phyloP scores from a whole-genome alignment of 2,888 invertebrate genomes.

The Eristalis intricaria region DNA sequence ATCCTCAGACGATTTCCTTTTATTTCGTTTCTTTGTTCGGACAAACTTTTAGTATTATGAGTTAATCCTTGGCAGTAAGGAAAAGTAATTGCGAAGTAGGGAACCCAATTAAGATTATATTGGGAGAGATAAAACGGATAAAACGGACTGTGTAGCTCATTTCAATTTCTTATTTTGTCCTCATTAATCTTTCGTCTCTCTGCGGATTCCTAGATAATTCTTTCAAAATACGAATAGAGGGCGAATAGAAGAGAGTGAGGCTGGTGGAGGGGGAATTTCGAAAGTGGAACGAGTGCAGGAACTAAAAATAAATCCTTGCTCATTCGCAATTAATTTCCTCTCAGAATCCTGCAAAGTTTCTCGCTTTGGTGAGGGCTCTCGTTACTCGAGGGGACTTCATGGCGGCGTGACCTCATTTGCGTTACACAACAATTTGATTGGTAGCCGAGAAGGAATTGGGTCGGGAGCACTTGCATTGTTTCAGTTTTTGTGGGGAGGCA shows the following conservation, averaged over 20 bases:
- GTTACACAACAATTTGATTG: background rate
- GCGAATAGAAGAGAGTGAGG: background rate
- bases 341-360: background rate
- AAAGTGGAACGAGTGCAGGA: background rate
- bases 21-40: background rate
- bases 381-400: background rate
- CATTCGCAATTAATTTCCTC: background rate
- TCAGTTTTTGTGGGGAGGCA: background rate
- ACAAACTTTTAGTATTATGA: conserved; percentile 10
- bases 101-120: conserved; percentile 29
- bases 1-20: background rate
- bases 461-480: background rate
- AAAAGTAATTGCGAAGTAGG: conserved; percentile 14
- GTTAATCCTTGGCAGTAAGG: conserved; percentile 5
- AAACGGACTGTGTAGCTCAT: conserved; percentile 17
- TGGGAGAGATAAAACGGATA: conserved; percentile 18
- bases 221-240: background rate
- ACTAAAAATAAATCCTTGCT: background rate
- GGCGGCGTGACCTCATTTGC: background rate
- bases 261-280: background rate
- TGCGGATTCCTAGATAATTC: background rate
- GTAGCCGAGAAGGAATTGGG: background rate
- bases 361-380: background rate
- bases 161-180: conserved; percentile 1
- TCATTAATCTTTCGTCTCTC: conserved; percentile 1